These are phyloP conservation scores for Volucella inanis DNA, from an alignment of 2,888 invertebrate species.

Conservation along the genomic window DNA sequence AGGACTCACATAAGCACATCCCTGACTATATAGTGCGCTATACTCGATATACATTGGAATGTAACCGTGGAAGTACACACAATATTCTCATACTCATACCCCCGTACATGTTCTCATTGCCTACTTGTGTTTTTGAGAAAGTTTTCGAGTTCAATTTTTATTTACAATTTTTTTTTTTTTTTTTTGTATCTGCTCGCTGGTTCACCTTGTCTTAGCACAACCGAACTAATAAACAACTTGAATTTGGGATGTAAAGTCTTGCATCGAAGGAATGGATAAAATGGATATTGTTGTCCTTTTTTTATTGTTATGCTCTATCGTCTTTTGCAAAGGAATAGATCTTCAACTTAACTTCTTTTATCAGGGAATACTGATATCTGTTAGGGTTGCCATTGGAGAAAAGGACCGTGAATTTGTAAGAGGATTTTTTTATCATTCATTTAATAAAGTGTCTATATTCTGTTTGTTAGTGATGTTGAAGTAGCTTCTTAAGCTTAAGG, in stretches of 20 bases:
- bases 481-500: no score
- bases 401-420: no score
- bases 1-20: no score
- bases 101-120: background rate
- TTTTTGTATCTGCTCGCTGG: constrained; percentile 32
- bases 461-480: no score
- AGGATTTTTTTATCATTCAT: no score
- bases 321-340: constrained; percentile 29
- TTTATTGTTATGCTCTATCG: background rate
- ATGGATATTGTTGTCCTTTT: constrained; percentile 46
- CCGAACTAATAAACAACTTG: constrained; percentile 70
- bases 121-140: constrained; percentile 39
- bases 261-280: constrained; percentile 54
- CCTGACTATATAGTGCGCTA: no score
- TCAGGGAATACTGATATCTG: constrained; percentile 15
- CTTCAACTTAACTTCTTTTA: constrained; percentile 43
- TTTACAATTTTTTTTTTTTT: constrained; percentile 1
- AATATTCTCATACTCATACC: background rate
- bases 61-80: no score
- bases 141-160: constrained; percentile 3
- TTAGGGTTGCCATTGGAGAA: background rate
- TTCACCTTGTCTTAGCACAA: constrained; percentile 62
- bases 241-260: constrained; percentile 72
- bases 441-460: no score
- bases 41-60: no score